Base-by-base conservation (phyloP, 1,140 invertebrate species). In the Arctopsyche grandis region DNA sequence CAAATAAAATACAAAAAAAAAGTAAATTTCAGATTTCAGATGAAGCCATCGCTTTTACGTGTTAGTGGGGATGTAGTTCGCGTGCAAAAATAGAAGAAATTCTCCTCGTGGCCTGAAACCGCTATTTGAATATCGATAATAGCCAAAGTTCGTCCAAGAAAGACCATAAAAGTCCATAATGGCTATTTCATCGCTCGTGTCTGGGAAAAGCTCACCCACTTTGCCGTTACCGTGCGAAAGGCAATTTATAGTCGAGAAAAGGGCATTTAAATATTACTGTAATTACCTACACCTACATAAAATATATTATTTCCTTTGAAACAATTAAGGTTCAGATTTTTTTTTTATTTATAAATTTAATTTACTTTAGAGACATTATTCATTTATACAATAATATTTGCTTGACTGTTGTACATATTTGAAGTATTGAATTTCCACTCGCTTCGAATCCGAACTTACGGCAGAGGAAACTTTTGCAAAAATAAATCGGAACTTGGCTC, bases 121-220 rank as follows among this genome's bases (percentile, higher is more conserved):
- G 16, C 76, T 38, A 80, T 80, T 80, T 80, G 70, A 78, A 80
- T 78, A 80, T 80, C 79, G 77, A 71, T 80, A 80, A 80, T 78
- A 46, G 75, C 69, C 22, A 58, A 69, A 80, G 63, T 80, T 80
- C 12, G 22, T 9, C 38, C 10, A 58, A 75, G 75, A 77, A 78
- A 74, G 26, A 43, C 70, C 43, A 77, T 80, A 73, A 78, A 56
- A 75, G 79, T 56, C 71, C 73, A n/a, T 81, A 81, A 78, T 81
- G 71, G 76, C 44, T 56, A 73, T 80, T 80, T 80, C 73, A 80
- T 63, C 60, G 70, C 70, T 38, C 29, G 75, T 60, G 21, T 71
- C 69, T 71, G 69, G 16, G 44, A 71, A 71, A 46, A 22, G n/a
- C 38, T 48, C 69, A 10, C 43, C 12, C 44, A 21, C 66, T 12